phyloP scores from a whole-genome alignment of 1,140 invertebrate species.

The Episyrphus balteatus region DNA sequence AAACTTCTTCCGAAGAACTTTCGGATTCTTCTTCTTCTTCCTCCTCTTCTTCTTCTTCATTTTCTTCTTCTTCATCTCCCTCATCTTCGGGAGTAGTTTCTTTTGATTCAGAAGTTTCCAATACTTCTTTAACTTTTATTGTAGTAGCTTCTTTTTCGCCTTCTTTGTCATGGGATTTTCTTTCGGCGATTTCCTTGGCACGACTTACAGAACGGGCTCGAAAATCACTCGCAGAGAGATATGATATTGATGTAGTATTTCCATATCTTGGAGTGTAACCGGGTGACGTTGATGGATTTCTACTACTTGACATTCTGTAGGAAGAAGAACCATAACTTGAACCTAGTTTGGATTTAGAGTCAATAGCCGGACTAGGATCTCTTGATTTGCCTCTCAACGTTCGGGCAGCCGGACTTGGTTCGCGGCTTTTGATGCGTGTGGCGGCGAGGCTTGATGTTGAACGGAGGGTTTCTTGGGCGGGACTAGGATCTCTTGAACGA shows the following conservation, averaged over 20 bases:
- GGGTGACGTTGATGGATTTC: background rate
- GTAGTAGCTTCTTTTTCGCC: conserved; percentile 8
- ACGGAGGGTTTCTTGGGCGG: conserved; percentile 18
- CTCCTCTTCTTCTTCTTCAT: background rate
- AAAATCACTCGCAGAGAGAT: conserved; percentile 30
- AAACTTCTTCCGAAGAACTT: conserved; percentile 22
- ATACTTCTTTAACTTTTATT: background rate
- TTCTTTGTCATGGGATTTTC: conserved; percentile 20
- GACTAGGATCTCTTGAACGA: conserved; percentile 30
- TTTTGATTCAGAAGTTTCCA: too few relatives aligned
- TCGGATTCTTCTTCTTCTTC: conserved; percentile 2
- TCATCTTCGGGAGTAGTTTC: background rate
- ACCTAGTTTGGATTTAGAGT: background rate
- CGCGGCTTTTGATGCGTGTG: conserved; percentile 21
- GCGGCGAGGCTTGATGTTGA: conserved; percentile 11
- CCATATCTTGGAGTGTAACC: conserved; percentile 10
- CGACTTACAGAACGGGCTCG: conserved; percentile 27
- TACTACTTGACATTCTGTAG: conserved; percentile 6
- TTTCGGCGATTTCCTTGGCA: conserved; percentile 12
- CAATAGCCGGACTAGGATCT: conserved; percentile 17
- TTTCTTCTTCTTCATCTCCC: background rate
- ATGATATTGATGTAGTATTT: conserved; percentile 15
- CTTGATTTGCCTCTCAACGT: conserved; percentile 24
- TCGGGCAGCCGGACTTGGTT: conserved; percentile 25
- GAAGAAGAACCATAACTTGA: background rate